Evolutionary conservation across 2,888 invertebrate species (phyloP).

Genomic region (Pheosia tremula): DNA sequence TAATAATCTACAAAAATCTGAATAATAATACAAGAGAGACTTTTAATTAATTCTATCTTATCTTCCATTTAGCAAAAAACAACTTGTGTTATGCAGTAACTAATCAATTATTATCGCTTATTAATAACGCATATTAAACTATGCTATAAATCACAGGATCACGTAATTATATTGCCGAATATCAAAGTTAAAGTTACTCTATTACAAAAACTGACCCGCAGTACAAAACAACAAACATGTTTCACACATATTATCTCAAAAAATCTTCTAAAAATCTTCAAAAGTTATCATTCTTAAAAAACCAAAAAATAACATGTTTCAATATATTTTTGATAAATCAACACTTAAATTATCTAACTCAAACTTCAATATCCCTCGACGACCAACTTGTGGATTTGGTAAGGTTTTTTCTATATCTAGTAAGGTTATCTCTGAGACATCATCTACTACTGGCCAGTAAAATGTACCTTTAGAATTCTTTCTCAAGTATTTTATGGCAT

Average conservation of each 20-base stretch:
- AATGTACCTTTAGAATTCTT: constrained; percentile 15
- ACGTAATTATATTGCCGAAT: constrained; percentile 4
- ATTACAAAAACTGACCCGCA: neutral
- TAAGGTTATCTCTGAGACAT: constrained; percentile 13
- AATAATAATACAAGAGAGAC: constrained; percentile 1
- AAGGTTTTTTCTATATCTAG: constrained; percentile 18
- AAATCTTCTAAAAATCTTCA: constrained; percentile 4
- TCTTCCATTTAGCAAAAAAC: constrained; percentile 9
- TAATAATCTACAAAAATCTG: neutral
- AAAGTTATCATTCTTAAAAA: constrained; percentile 4
- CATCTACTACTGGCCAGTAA: constrained; percentile 16
- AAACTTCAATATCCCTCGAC: constrained; percentile 16
- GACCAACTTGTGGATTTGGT: constrained; percentile 16
- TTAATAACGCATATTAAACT: constrained; percentile 8
- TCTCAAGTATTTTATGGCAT: constrained; percentile 17
- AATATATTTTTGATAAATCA: constrained; percentile 13
- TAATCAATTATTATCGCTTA: constrained; percentile 10
- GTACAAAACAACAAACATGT: constrained; percentile 1
- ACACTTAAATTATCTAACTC: constrained; percentile 13
- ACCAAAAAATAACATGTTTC: constrained; percentile 4
- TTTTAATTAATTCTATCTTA: constrained; percentile 10
- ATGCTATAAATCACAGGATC: constrained; percentile 10
- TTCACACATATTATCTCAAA: neutral
- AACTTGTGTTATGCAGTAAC: constrained; percentile 10
- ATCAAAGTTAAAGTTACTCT: neutral